Percentiles rank a stretch among this genome's conserved stretches.
phyloP scores from a whole-genome alignment of 1,140 invertebrate genomes.

The Papilio xuthus region DNA sequence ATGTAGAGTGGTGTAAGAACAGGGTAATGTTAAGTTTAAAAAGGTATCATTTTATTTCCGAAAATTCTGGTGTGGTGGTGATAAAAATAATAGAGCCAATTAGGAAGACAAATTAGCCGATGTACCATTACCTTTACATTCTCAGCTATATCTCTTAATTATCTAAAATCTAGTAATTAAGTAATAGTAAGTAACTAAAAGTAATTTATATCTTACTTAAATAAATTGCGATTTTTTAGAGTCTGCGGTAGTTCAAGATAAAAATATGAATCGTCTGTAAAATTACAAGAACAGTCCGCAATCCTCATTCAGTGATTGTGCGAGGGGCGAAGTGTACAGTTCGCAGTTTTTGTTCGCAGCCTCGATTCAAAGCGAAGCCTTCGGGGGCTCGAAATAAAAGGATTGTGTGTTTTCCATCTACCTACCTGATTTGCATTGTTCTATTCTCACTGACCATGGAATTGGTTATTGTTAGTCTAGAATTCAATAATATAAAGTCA shows the following conservation, averaged over 20 bases:
- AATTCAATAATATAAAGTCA: background rate
- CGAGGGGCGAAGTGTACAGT: background rate
- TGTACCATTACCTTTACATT: no score
- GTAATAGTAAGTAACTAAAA: no score
- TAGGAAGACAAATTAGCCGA: no score
- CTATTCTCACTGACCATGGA: background rate
- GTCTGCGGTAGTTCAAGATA: slow-evolving; percentile 13
- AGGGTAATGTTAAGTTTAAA: no score
- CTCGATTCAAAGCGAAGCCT: slow-evolving; percentile 23
- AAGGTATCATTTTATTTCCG: no score
- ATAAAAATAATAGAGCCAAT: no score
- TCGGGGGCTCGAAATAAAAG: slow-evolving; percentile 11
- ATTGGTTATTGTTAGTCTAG: background rate
- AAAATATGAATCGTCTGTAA: slow-evolving; percentile 26
- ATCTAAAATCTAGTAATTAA: no score
- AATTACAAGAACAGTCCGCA: slow-evolving; percentile 19
- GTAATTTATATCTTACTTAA: background rate
- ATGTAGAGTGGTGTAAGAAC: no score
- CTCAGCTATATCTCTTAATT: no score
- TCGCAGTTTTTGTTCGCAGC: slow-evolving; percentile 16
- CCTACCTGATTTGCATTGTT: slow-evolving; percentile 16
- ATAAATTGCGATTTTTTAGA: background rate
- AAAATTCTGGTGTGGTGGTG: no score
- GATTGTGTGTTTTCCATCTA: slow-evolving; percentile 16
- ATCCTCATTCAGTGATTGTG: slow-evolving; percentile 23